phyloP scores from a whole-genome alignment of 2,888 invertebrate species.

The Thymelicus acteon region DNA sequence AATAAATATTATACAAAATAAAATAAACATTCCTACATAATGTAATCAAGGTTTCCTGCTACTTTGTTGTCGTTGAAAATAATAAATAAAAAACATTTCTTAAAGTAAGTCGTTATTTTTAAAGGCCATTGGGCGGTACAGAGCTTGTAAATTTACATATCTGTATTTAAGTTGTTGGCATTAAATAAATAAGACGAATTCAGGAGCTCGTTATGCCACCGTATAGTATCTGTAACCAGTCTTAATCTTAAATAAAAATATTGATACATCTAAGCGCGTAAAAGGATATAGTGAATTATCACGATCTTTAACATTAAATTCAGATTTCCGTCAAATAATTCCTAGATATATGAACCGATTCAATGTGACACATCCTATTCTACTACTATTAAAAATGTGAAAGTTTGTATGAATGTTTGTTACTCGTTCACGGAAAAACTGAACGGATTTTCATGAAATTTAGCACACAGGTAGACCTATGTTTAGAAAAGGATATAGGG shows the following conservation, averaged over 20 bases:
- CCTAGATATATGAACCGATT: not conserved
- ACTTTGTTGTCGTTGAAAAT: not conserved
- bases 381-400: too few relatives aligned
- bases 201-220: not conserved
- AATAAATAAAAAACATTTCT: constrained; percentile 4
- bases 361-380: too few relatives aligned
- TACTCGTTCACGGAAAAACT: too few relatives aligned
- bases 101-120: not conserved
- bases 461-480: too few relatives aligned
- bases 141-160: not conserved
- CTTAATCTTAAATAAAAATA: not conserved
- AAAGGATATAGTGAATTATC: not conserved
- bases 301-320: not conserved
- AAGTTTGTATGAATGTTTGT: too few relatives aligned
- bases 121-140: constrained; percentile 5
- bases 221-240: not conserved
- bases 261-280: not conserved
- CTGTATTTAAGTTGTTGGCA: not conserved
- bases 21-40: not conserved
- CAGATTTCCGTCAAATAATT: not conserved
- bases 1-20: constrained; percentile 8
- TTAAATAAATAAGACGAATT: not conserved
- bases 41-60: not conserved
- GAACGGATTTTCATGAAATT: too few relatives aligned
- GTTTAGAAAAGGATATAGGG: too few relatives aligned